Conservation (phyloP, 2,888 invertebrate genomes). For the Eupithecia subfuscata region DNA sequence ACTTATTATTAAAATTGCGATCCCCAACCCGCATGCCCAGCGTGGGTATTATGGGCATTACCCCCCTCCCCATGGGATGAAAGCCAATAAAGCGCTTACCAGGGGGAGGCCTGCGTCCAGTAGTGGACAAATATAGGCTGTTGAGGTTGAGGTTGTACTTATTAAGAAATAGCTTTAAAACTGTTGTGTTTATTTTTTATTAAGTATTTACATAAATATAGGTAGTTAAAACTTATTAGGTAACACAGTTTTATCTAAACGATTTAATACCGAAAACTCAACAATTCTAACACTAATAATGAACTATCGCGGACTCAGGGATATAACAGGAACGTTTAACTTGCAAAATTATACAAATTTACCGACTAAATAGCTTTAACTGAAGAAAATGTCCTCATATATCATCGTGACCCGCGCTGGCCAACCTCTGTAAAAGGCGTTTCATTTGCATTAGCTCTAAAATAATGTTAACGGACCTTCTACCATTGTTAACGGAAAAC, state of each 20-base stretch:
- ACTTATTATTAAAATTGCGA: no score
- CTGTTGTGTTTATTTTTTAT: no score
- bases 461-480: constrained; percentile 45
- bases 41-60: no score
- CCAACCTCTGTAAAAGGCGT: constrained; percentile 48
- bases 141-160: no score
- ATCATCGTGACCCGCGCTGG: constrained; percentile 60
- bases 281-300: constrained; percentile 55
- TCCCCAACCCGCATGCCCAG: no score
- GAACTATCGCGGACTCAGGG: constrained; percentile 58
- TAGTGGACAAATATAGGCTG: no score
- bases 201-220: no score
- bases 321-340: constrained; percentile 58
- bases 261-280: constrained; percentile 16
- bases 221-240: not conserved
- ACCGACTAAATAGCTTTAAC: constrained; percentile 55
- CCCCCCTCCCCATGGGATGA: no score
- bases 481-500: constrained; percentile 17
- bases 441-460: constrained; percentile 47
- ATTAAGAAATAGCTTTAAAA: no score
- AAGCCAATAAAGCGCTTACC: no score
- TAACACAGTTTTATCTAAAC: not conserved
- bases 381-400: constrained; percentile 61
- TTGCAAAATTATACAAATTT: constrained; percentile 64
- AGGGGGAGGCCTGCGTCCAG: no score